Percentiles rank a stretch among this genome's conserved stretches.
phyloP scores from a whole-genome alignment of 2,113 vertebrate genomes.

The Delphinus delphis region DNA sequence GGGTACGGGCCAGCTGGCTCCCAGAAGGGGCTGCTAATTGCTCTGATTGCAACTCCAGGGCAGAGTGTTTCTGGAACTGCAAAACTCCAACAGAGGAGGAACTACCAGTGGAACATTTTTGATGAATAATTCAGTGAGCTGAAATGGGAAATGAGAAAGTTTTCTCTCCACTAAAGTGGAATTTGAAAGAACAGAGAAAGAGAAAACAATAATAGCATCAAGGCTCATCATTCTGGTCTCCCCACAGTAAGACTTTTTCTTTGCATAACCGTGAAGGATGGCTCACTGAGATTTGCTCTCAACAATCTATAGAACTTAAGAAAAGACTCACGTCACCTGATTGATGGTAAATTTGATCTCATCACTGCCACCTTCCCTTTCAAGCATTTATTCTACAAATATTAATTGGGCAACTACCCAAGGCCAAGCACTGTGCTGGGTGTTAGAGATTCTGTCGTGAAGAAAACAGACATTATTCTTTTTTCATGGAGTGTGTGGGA shows the following conservation, averaged over 20 bases:
- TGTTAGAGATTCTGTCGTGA: not conserved
- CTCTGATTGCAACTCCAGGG: constrained; percentile 79
- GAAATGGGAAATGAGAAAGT: constrained; percentile 81
- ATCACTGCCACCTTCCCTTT: not conserved
- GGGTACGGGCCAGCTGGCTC: not conserved
- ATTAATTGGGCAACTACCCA: not conserved
- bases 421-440: not conserved
- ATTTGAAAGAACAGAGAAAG: constrained; percentile 40
- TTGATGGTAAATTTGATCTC: not conserved
- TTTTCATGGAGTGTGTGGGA: not conserved
- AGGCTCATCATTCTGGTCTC: constrained; percentile 32
- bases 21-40: constrained; percentile 82
- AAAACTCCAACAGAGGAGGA: constrained; percentile 80
- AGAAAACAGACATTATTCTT: not conserved
- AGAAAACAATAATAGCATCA: not conserved
- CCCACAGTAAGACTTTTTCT: not conserved
- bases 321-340: not conserved
- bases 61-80: constrained; percentile 79
- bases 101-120: constrained; percentile 80
- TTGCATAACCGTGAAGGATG: accelerated
- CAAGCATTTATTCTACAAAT: not conserved
- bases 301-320: no score
- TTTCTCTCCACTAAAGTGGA: constrained; percentile 75
- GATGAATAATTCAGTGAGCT: constrained; percentile 86
- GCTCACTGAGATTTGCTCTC: accelerated